Evolutionary conservation across 2,797 vertebrate genomes (phyloP), one percentile per base, ranked within the genome.

Genomic region (Sebastes cheni): DNA sequence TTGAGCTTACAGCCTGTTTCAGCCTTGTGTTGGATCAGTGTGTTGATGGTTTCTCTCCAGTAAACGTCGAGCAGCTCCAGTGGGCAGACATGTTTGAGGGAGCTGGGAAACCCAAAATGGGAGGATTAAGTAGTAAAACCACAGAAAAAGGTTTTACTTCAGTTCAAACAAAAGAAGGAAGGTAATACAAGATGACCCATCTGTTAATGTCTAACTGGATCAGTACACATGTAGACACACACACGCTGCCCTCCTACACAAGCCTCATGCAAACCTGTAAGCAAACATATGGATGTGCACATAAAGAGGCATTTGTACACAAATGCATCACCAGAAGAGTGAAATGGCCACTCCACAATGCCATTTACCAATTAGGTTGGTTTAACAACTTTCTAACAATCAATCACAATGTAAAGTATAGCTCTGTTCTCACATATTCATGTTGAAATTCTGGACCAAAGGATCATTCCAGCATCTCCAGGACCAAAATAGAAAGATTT

Each of bases 151-250:
- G 46, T 76, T 86, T 88, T 64, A 83, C 81, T 87, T 84, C 39
- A 79, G 65, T 60, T 78, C 75, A 85, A 86, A 90, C 77, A 86
- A 84, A 85, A 84, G 60, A 70, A 58, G 64, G 7, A 66, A 78
- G 77, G 77, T 90, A 85, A 89, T 66, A 85, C 70, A 84, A 89
- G 80, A 84, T 6, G 80, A 75, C 52, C 84, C 54, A 4, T 81
- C 85, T 89, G 90, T 92, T 91, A 92, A 93, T 93, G 77, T 60
- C 87, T 92, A 87, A 93, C 89, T 61, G 77, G 70, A 78, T 82
- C 75, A 46, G 83, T 11, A 30, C 67, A 80, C 75, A 80, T 29
- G 68, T 8, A 61, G 18, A 80, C 73, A 55, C 39, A 42, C 67
- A 54, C 78, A 80, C 12, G 60, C 58, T 54, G 42, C 27, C 66